Base-by-base conservation (phyloP, 2,113 vertebrate species). In the Vicugna pacos region DNA sequence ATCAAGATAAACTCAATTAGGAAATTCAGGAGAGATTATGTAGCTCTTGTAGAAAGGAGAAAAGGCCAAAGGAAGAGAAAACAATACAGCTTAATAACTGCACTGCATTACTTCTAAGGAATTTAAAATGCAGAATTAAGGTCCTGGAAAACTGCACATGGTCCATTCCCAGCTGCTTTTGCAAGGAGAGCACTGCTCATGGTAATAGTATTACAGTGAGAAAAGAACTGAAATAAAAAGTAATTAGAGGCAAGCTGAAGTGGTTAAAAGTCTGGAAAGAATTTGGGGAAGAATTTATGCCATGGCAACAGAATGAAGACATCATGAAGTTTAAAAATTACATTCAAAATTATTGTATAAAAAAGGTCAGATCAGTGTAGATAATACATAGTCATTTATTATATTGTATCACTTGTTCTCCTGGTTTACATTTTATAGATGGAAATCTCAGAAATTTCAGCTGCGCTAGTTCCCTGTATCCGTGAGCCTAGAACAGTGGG, bases 81-180 rank as follows among this genome's bases (percentile, higher is more conserved):
- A 9, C 5, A 42, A 82, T 60, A 3, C n/a, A 65, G 30, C 3
- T 1, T 52, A 20, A 48, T 30, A 2, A 69, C 5, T 70, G 8
- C 9, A 50, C 7, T 65, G 5, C 24, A 62, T 73, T 64, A 24
- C n/a, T 67, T 35, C 11, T 65, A 58, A 52, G 38, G 38, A 19
- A 73, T 89, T 97, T 72, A 84, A 50, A 82, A 79, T 60, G 69
- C 32, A 70, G 54, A 91, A 70, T 65, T 87, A 56, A 62, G 13
- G 8, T 65, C 58, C 52, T 48, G 28, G 30, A 32, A 28, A 93
- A 54, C 75, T 58, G 2, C 38, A 30, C 1, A 64, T 2, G 73
- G 26, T 81, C 30, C 30, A 65, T 58, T 77, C 20, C 67, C 70
- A 70, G 80, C 46, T 72, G 17, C 2, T 35, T 4, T 35, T 72